Percentiles rank a stretch among this genome's conserved stretches.
Conservation (phyloP, 2,113 vertebrate species). For the Sclerurus mexicanus region DNA sequence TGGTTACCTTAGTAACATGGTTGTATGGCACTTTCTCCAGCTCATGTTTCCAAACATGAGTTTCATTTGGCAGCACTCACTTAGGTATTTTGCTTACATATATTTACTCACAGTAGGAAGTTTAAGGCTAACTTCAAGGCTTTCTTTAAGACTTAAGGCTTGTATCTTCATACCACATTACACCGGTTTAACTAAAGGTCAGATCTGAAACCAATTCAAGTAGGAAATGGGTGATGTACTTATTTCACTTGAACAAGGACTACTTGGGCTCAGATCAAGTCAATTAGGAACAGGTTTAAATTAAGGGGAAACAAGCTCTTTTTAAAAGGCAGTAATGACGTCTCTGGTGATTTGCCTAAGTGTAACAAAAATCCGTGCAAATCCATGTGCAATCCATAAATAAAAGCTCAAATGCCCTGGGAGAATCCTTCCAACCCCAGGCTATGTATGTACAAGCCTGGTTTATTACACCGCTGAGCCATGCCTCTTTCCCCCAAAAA, state of each 20-base stretch:
- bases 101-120: not conserved
- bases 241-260: not conserved
- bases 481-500: not conserved
- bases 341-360: not conserved
- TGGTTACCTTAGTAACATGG: not conserved
- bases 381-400: conserved; percentile 7
- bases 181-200: not conserved
- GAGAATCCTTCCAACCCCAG: not conserved
- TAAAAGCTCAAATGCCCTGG: not conserved
- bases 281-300: not conserved
- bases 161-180: not conserved
- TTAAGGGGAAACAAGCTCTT: not conserved
- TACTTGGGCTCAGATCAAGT: not conserved
- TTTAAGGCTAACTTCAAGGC: not conserved
- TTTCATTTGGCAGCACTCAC: not conserved
- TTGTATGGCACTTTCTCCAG: not conserved
- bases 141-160: not conserved
- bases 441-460: not conserved
- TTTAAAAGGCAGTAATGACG: not conserved
- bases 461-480: not conserved
- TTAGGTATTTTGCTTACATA: not conserved
- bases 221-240: not conserved
- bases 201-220: not conserved
- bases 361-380: conserved; percentile 1
- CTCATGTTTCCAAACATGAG: not conserved